Evolutionary conservation across 2,888 invertebrate species (phyloP).

Genomic region (Sericinus montela): DNA sequence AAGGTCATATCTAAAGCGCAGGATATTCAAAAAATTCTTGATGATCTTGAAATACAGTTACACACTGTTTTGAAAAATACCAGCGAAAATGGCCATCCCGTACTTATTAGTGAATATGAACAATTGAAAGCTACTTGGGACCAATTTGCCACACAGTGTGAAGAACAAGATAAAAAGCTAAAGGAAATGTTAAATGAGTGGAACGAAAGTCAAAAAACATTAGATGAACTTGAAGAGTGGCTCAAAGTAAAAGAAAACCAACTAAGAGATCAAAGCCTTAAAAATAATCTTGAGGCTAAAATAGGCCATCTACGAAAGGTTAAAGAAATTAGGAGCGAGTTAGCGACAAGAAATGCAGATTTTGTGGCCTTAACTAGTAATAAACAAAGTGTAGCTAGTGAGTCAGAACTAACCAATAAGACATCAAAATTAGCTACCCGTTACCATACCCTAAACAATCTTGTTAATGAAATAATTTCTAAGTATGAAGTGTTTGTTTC

Average conservation of each 20-base stretch:
- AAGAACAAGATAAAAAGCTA: conserved; percentile 84
- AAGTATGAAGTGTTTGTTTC: conserved; percentile 91
- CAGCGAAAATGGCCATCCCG: conserved; percentile 86
- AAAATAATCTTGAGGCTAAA: conserved; percentile 91
- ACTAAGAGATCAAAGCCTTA: conserved; percentile 93
- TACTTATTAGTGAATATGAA: conserved; percentile 85
- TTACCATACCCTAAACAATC: conserved; percentile 89
- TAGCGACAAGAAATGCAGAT: conserved; percentile 82
- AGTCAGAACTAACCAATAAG: conserved; percentile 85
- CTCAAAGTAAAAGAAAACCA: conserved; percentile 90
- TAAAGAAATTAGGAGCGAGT: conserved; percentile 84
- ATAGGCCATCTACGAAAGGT: conserved; percentile 87
- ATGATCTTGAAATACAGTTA: conserved; percentile 84
- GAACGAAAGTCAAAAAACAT: conserved; percentile 87
- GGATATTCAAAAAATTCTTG: conserved; percentile 85
- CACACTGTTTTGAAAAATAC: conserved; percentile 87
- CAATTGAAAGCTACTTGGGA: conserved; percentile 87
- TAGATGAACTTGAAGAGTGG: conserved; percentile 91
- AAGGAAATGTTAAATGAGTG: conserved; percentile 88
- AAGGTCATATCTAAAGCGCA: conserved; percentile 85
- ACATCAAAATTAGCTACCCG: conserved; percentile 88
- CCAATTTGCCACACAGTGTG: conserved; percentile 85
- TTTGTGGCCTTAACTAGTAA: conserved; percentile 84
- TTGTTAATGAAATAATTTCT: conserved; percentile 89
- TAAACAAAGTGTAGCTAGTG: conserved; percentile 85